phyloP scores from a whole-genome alignment of 2,797 vertebrate genomes.

The Eulemur mongoz region DNA sequence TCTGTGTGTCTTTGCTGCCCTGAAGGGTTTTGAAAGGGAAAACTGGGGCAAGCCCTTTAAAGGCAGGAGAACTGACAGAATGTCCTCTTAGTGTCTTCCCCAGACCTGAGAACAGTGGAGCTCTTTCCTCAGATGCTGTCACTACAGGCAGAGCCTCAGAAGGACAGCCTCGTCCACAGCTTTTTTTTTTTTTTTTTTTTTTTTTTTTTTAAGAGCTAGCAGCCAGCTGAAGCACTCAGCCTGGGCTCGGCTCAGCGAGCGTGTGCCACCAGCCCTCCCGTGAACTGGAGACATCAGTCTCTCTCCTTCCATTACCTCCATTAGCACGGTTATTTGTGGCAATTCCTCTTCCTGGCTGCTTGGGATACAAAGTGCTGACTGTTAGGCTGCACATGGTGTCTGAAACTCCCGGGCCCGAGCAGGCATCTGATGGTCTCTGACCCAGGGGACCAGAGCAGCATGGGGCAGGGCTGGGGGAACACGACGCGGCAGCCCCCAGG shows the following conservation, averaged over 20 bases:
- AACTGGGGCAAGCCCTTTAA: background rate
- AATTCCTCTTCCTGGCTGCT: conserved; percentile 76
- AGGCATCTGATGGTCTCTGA: background rate
- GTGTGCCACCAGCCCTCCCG: conserved; percentile 12
- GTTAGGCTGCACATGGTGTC: conserved; percentile 67
- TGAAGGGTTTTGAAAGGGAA: background rate
- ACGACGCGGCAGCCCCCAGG: background rate
- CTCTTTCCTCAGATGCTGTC: background rate
- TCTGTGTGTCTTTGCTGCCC: background rate
- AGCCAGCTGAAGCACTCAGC: background rate
- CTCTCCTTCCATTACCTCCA: conserved; percentile 71
- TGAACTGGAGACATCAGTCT: conserved; percentile 79
- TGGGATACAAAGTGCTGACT: conserved; percentile 56
- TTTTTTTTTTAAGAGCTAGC: background rate
- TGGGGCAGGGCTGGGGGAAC: accelerated
- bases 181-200: background rate
- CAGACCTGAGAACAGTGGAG: background rate
- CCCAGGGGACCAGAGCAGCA: background rate
- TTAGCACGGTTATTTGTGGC: conserved; percentile 80
- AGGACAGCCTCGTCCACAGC: background rate
- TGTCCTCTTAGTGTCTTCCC: background rate
- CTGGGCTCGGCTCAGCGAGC: background rate
- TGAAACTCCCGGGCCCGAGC: conserved; percentile 37
- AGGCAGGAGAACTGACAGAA: background rate
- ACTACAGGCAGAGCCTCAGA: background rate